Percentiles rank a stretch among this genome's conserved stretches.
phyloP scores from a whole-genome alignment of 1,140 invertebrate species.

The Penaeus chinensis region DNA sequence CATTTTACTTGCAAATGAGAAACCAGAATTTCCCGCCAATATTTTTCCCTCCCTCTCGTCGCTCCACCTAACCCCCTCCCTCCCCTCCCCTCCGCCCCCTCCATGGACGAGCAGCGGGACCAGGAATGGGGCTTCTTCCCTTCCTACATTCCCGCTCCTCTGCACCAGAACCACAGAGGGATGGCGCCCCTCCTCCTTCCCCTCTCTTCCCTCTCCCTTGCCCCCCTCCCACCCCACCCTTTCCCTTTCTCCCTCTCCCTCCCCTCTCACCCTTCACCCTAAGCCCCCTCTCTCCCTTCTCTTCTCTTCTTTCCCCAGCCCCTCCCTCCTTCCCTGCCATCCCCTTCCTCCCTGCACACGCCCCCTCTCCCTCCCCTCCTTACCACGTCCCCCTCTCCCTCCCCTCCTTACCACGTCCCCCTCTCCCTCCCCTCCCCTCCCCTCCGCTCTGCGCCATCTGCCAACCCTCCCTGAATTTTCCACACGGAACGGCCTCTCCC shows the following conservation, averaged over 20 bases:
- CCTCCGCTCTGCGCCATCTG: constrained; percentile 23
- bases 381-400: background rate
- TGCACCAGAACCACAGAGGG: background rate
- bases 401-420: background rate
- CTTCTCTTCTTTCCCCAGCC: background rate
- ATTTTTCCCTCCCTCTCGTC: constrained; percentile 5
- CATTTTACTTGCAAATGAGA: constrained; percentile 55
- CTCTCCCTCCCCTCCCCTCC: background rate
- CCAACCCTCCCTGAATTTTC: constrained; percentile 34
- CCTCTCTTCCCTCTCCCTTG: background rate
- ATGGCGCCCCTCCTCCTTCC: background rate
- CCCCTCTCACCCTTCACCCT: background rate
- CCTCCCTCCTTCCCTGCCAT: background rate
- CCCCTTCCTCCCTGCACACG: constrained; percentile 23
- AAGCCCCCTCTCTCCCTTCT: background rate
- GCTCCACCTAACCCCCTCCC: background rate
- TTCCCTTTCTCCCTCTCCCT: background rate
- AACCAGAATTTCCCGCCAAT: constrained; percentile 27
- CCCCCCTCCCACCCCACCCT: background rate
- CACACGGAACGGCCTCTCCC: constrained; percentile 28
- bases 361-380: background rate
- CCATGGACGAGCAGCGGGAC: background rate
- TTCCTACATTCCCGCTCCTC: too few relatives aligned
- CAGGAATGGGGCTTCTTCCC: too few relatives aligned
- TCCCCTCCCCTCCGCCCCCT: background rate